A percentile compares a stretch with the other conserved stretches of the same genome.
phyloP scores from a whole-genome alignment of 37 sponge, comb jelly and placozoan species.

The Halisarca cf. caerulea region DNA sequence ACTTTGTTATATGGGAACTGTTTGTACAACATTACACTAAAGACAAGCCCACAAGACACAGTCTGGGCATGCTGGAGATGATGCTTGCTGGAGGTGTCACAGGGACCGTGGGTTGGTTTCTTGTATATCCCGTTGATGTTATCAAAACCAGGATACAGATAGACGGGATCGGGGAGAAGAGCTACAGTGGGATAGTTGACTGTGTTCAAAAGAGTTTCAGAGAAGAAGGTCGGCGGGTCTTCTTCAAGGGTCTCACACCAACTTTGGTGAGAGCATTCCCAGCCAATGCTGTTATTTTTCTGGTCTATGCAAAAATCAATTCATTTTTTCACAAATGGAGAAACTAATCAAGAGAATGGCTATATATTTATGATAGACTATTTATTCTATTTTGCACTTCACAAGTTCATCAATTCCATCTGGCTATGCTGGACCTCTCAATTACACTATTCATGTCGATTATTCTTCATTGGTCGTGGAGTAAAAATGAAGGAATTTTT shows the following conservation, averaged over 20 bases:
- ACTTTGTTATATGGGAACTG: constrained; percentile 75
- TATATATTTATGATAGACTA: no score
- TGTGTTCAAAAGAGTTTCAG: constrained; percentile 71
- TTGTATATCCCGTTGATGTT: constrained; percentile 82
- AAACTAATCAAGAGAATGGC: no score
- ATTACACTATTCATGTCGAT: no score
- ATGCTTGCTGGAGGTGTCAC: constrained; percentile 73
- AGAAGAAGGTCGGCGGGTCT: constrained; percentile 50
- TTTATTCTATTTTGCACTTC: no score
- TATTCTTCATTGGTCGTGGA: no score
- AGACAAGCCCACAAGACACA: constrained; percentile 3
- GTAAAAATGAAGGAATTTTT: no score
- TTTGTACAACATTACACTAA: constrained; percentile 26
- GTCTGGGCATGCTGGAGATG: constrained; percentile 32
- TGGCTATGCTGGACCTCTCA: no score
- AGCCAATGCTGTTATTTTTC: constrained; percentile 80
- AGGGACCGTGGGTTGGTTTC: constrained; percentile 65
- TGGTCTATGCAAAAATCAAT: neutral
- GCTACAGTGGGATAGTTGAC: constrained; percentile 64
- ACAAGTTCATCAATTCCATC: no score
- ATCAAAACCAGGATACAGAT: constrained; percentile 84
- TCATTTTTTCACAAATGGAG: neutral
- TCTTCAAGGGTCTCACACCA: constrained; percentile 75
- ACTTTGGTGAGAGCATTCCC: constrained; percentile 84
- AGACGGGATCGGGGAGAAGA: constrained; percentile 54